Evolutionary conservation across 2,113 vertebrate genomes (phyloP).

Genomic region (Cromileptes altivelis): DNA sequence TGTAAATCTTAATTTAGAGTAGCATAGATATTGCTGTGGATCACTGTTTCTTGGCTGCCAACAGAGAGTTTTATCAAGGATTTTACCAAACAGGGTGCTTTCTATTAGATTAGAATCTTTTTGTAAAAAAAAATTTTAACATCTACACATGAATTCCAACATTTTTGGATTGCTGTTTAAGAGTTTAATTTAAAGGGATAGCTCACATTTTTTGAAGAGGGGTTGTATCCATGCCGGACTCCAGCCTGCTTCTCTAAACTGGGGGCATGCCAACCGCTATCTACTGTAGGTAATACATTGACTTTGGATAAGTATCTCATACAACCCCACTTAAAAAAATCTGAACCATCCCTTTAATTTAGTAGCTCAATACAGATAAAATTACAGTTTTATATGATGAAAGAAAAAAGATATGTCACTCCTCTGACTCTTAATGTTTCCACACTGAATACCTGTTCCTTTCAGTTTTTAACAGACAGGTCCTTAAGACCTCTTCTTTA

Average conservation of each 20-base stretch:
- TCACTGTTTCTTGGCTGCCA: background rate
- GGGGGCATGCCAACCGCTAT: too few species aligned
- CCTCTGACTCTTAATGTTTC: too few species aligned
- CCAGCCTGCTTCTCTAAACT: too few species aligned
- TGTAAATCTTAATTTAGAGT: background rate
- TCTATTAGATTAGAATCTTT: background rate
- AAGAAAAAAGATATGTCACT: background rate
- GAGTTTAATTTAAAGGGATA: background rate
- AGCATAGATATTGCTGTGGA: constrained; percentile 45
- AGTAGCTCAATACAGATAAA: too few species aligned
- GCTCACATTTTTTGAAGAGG: too few species aligned
- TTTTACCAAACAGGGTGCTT: background rate
- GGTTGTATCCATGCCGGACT: too few species aligned
- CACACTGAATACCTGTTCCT: too few species aligned
- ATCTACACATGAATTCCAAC: background rate
- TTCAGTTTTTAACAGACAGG: background rate
- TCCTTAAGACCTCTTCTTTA: background rate
- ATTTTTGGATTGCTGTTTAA: background rate
- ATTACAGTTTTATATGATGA: background rate
- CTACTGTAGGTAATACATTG: too few species aligned
- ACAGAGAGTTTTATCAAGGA: background rate
- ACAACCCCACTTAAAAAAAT: too few species aligned
- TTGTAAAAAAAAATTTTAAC: background rate
- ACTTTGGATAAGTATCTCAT: too few species aligned
- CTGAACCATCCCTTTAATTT: too few species aligned